These are phyloP conservation scores for Otolemur garnettii DNA, from an alignment of 2,113 vertebrate genomes.

Conservation along the genomic window DNA sequence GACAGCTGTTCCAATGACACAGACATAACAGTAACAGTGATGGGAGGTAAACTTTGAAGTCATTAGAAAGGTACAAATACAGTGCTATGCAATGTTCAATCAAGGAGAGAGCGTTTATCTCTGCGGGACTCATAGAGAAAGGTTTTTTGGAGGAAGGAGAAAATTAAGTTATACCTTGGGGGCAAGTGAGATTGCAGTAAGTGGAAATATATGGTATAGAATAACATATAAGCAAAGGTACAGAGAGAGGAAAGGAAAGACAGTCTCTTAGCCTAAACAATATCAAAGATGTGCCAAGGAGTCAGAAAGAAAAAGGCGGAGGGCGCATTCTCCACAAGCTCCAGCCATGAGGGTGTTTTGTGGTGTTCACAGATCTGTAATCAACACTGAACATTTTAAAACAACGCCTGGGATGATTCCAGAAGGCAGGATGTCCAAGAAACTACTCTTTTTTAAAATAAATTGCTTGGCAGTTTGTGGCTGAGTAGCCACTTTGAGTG, in stretches of 20 bases:
- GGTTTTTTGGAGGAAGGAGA: neutral
- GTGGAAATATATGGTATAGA: neutral
- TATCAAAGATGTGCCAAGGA: neutral
- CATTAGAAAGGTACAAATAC: neutral
- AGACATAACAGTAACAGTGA: neutral
- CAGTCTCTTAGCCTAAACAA: neutral
- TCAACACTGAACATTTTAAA: neutral
- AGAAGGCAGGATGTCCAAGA: neutral
- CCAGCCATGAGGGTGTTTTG: neutral
- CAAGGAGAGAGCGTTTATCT: neutral
- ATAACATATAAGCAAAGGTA: neutral
- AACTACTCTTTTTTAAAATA: neutral
- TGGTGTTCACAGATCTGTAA: neutral
- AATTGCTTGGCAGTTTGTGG: neutral
- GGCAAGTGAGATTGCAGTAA: neutral
- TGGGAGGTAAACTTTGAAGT: accelerated
- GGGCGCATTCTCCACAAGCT: neutral
- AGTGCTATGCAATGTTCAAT: neutral
- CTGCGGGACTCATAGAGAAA: neutral
- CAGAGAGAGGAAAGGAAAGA: neutral
- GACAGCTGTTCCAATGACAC: neutral
- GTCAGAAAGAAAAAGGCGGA: neutral
- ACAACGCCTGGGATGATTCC: slow-evolving; percentile 20
- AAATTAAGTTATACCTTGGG: neutral
- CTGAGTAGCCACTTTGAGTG: neutral